Base-by-base conservation (phyloP, 2,888 invertebrate species). In the Leucozona laternaria region DNA sequence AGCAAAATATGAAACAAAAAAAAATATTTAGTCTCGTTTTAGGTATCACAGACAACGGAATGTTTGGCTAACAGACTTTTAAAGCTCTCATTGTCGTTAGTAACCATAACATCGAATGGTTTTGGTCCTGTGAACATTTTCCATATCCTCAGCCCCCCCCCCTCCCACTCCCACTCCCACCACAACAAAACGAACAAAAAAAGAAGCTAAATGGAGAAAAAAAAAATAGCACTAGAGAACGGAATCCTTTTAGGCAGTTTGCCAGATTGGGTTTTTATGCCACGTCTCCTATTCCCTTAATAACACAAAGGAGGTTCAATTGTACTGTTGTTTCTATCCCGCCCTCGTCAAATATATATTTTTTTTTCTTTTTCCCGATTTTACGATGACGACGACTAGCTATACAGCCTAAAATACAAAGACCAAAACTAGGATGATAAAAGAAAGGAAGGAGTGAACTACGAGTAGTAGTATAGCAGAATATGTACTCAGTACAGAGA, bases 251-350 rank as follows among this genome's bases (percentile, higher is more conserved):
- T 86, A 82, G 86, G 86, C 86, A 86, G 78, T 86, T 86, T 82
- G 86, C 86, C 86, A 86, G 86, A 86, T 86, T 86, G 81, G 82
- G 82, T 86, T 86, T 86, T 86, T 86, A 86, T 82, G 86, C 82
- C 82, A 82, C 81, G 79, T 86, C 81, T 86, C 86, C 82, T 82
- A 82, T 82, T 86, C 86, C 82, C 86, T 85, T 85, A 85, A 85
- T 81, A 85, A 85, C 85, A 85, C 81, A 85, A 85, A 85, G 85
- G 81, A 85, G 85, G 85, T 85, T 85, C 85, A 85, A 85, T 85
- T 85, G 85, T 81, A 85, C 77, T 81, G 85, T 85, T 85, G 85
- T 85, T 85, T 85, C 81, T 73, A 50, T 62, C 77, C 80, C 72
- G 77, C 81, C 77, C 81, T 81, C 77, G 62, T 85, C 77, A 70